Conservation (phyloP, 2,113 vertebrate species). For the Phocoena sinus region DNA sequence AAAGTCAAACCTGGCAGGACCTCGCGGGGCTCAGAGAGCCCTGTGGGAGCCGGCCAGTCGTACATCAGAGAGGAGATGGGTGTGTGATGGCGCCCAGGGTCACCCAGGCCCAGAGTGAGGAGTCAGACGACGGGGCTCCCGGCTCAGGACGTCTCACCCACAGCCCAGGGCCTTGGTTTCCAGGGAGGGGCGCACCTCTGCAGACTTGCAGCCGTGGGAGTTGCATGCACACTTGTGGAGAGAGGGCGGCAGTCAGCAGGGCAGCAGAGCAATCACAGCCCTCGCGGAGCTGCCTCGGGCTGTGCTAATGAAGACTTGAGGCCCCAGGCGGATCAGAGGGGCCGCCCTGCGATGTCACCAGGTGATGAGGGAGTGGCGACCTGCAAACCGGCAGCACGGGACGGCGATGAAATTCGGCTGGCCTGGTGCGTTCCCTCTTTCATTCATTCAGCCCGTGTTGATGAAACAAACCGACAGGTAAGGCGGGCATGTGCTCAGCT, state of each 20-base stretch:
- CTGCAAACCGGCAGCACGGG: background rate
- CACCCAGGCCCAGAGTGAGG: rapidly evolving
- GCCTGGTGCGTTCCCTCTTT: rapidly evolving
- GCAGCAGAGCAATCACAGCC: background rate
- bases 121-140: rapidly evolving
- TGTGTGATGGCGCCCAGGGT: rapidly evolving
- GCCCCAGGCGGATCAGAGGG: too few species aligned
- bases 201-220: background rate
- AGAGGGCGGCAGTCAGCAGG: background rate
- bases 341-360: background rate
- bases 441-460: rapidly evolving
- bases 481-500: rapidly evolving
- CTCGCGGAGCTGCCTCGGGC: background rate
- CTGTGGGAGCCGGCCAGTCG: rapidly evolving
- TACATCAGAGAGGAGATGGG: rapidly evolving
- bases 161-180: background rate
- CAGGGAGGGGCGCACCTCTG: background rate
- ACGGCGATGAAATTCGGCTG: rapidly evolving
- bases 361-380: background rate
- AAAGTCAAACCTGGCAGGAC: rapidly evolving
- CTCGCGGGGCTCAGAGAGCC: background rate
- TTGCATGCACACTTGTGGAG: background rate
- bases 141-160: too few species aligned
- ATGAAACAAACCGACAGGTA: rapidly evolving
- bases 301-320: rapidly evolving